phyloP scores from a whole-genome alignment of 2,113 vertebrate species.

The Pachyramphus minor region DNA sequence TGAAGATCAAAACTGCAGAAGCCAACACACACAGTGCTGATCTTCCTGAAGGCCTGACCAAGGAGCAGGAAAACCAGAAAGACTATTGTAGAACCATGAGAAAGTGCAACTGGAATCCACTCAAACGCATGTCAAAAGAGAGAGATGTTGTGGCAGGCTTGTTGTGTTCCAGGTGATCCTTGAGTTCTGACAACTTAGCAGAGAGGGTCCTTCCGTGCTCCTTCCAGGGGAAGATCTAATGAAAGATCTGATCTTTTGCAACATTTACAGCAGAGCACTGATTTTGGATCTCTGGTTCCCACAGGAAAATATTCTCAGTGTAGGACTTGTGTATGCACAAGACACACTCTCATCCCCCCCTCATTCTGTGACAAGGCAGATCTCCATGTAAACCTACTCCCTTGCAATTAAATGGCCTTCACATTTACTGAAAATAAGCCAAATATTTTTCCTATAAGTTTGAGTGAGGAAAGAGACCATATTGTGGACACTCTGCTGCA shows the following conservation, averaged over 20 bases:
- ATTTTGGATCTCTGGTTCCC: background rate
- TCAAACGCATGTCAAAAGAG: background rate
- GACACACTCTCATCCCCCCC: background rate
- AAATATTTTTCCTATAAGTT: background rate
- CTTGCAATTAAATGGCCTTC: background rate
- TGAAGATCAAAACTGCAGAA: background rate
- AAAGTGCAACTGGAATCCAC: too few species aligned
- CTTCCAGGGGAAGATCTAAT: background rate
- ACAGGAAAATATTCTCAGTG: background rate
- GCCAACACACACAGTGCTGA: background rate
- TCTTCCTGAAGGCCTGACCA: background rate
- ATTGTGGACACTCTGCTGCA: background rate
- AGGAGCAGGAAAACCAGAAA: background rate
- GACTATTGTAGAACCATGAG: background rate
- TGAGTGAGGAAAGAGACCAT: background rate
- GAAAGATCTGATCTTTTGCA: background rate
- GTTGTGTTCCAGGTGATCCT: background rate
- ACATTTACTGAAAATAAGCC: background rate
- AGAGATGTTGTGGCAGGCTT: background rate
- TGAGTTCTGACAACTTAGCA: background rate
- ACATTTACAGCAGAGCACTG: background rate
- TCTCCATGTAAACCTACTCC: background rate
- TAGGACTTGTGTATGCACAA: background rate
- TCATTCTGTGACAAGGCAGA: background rate
- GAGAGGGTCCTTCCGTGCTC: background rate